Conservation (phyloP, 2,113 vertebrate species). For the Carassius carassius region DNA sequence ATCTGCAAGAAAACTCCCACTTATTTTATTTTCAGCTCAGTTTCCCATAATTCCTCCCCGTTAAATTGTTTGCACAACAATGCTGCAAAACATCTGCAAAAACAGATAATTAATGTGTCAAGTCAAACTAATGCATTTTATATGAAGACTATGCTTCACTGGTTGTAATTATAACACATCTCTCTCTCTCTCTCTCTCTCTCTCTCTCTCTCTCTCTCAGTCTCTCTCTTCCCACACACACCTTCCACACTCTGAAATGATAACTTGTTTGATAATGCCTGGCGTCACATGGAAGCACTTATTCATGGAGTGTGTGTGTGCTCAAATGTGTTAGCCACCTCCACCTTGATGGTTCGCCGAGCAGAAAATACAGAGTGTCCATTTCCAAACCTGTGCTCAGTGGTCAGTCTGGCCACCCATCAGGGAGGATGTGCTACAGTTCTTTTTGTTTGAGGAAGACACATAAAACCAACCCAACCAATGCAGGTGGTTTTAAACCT, state of each 20-base stretch:
- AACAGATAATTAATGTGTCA: slow-evolving; percentile 96
- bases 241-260: slow-evolving; percentile 79
- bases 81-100: slow-evolving; percentile 95
- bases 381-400: slow-evolving; percentile 17
- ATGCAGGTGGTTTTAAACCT: neutral
- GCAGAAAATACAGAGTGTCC: slow-evolving; percentile 60
- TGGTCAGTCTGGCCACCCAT: slow-evolving; percentile 12
- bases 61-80: slow-evolving; percentile 94
- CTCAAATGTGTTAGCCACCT: slow-evolving; percentile 80
- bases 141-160: slow-evolving; percentile 88
- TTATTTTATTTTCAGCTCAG: slow-evolving; percentile 93
- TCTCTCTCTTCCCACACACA: slow-evolving; percentile 31
- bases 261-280: slow-evolving; percentile 81
- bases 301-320: slow-evolving; percentile 72
- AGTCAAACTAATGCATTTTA: slow-evolving; percentile 93
- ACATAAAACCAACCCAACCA: neutral
- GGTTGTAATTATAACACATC: slow-evolving; percentile 93
- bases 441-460: neutral
- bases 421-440: neutral
- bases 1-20: slow-evolving; percentile 87
- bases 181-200: slow-evolving; percentile 63
- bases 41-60: slow-evolving; percentile 88
- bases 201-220: slow-evolving; percentile 48
- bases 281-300: slow-evolving; percentile 78
- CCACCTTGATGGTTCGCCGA: slow-evolving; percentile 74